Evolutionary conservation across 2,888 invertebrate species (phyloP).

Genomic region (Hipparchia semele): DNA sequence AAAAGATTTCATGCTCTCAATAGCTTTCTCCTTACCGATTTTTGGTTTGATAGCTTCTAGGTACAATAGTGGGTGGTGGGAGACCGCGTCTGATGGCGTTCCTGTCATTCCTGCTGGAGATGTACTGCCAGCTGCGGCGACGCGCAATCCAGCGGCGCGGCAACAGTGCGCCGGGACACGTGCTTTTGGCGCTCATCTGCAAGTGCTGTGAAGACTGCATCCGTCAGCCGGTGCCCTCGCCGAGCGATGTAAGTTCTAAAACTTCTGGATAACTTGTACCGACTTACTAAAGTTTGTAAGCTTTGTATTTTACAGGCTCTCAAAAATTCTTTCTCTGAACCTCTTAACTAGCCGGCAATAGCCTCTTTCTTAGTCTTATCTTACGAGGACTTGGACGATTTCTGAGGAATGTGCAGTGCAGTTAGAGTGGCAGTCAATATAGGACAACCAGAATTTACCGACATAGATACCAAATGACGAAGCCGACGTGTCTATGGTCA

Average conservation of each 20-base stretch:
- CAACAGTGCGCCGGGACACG: slow-evolving; percentile 79
- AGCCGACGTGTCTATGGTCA: no score
- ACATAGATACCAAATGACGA: no score
- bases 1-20: not conserved
- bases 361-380: no score
- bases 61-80: slow-evolving; percentile 82
- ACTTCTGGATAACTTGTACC: no score
- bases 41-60: slow-evolving; percentile 65
- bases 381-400: no score
- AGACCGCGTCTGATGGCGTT: slow-evolving; percentile 90
- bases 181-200: slow-evolving; percentile 91
- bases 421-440: no score
- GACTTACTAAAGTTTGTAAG: no score
- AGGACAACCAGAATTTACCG: no score
- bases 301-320: no score
- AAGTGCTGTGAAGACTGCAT: slow-evolving; percentile 96
- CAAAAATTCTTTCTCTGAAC: no score
- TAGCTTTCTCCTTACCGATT: not conserved
- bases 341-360: no score
- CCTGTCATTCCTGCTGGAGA: slow-evolving; percentile 95
- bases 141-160: slow-evolving; percentile 83
- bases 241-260: slow-evolving; percentile 86
- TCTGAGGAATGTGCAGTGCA: no score
- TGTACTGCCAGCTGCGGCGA: slow-evolving; percentile 93
- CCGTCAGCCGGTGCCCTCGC: slow-evolving; percentile 90